These are phyloP conservation scores for Hydractinia symbiolongicarpus DNA, from an alignment of 30 jellyfish, hydroid and myxozoan species.

Conservation along the genomic window DNA sequence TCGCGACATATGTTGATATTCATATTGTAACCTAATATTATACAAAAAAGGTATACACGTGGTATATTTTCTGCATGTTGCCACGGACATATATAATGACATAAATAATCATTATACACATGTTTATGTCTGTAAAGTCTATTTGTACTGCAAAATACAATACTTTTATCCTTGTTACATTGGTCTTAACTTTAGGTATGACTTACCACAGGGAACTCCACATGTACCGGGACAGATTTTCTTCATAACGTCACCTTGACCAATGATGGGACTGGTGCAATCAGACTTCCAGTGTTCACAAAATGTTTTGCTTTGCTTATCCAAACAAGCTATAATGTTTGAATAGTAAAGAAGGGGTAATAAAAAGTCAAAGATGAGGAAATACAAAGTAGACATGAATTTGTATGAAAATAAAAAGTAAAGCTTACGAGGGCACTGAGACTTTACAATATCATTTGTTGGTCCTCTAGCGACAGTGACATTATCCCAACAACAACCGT, in stretches of 20 bases:
- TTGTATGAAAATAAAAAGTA: neutral
- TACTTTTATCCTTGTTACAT: no score
- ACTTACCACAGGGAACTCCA: constrained; percentile 12
- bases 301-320: constrained; percentile 12
- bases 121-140: no score
- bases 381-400: no score
- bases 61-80: no score
- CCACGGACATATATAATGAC: no score
- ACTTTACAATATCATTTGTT: neutral
- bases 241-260: constrained; percentile 13
- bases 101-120: no score
- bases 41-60: no score
- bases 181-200: no score
- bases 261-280: neutral
- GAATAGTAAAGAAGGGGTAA: no score
- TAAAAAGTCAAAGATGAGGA: no score
- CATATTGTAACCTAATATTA: neutral
- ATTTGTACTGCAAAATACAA: no score
- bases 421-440: constrained; percentile 12
- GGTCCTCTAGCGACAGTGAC: constrained; percentile 1
- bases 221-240: constrained; percentile 3
- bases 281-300: neutral
- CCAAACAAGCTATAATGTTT: neutral
- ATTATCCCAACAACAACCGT: constrained; percentile 13
- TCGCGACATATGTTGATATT: constrained; percentile 1